These are phyloP conservation scores for Ormyrus rosae DNA, from an alignment of 2,888 invertebrate genomes.

Conservation along the genomic window DNA sequence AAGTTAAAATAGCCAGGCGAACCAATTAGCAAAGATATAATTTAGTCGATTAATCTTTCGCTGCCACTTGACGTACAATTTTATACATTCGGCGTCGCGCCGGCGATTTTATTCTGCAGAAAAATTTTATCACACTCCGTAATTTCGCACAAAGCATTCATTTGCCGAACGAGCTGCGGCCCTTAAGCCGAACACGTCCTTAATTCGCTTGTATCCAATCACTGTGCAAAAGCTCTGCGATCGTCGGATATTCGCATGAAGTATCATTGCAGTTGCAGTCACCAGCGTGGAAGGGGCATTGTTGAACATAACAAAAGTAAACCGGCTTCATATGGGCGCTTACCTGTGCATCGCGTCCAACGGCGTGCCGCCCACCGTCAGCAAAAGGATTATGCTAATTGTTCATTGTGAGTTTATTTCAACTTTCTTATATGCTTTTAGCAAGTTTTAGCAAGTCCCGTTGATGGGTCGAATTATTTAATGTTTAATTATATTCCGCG, in stretches of 20 bases:
- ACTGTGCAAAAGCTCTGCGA: background rate
- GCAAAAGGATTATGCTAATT: conserved; percentile 90
- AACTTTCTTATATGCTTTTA: too few species aligned
- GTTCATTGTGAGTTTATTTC: conserved; percentile 86
- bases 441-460: background rate
- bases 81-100: too few species aligned
- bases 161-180: background rate
- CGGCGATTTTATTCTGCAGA: too few species aligned
- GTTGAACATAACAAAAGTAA: conserved; percentile 82
- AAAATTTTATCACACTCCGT: background rate
- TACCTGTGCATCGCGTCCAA: conserved; percentile 88
- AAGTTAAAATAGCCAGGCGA: too few species aligned
- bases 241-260: conserved; percentile 34
- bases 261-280: conserved; percentile 78
- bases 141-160: background rate
- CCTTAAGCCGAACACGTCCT: conserved; percentile 2
- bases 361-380: conserved; percentile 91
- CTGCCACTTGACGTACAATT: too few species aligned
- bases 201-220: conserved; percentile 5
- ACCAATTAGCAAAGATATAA: too few species aligned
- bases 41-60: too few species aligned
- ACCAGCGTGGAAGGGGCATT: conserved; percentile 81
- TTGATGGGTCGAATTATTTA: too few species aligned
- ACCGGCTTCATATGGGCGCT: conserved; percentile 86
- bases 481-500: too few species aligned